Base-by-base conservation (phyloP, 2,797 vertebrate species). In the Numenius phaeopus region DNA sequence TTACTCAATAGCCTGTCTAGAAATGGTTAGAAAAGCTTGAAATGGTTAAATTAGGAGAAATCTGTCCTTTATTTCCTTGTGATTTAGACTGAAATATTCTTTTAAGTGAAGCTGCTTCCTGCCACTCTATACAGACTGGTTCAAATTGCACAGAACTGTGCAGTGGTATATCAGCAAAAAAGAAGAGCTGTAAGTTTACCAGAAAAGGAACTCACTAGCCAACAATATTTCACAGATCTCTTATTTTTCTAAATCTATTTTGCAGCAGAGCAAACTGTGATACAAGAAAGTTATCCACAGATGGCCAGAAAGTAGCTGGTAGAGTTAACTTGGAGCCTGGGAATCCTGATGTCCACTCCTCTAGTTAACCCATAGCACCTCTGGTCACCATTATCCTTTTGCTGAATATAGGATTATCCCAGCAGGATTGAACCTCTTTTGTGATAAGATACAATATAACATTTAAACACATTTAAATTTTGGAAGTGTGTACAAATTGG, bases 201-300 rank as follows among this genome's bases (percentile, higher is more conserved):
- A 61, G 55, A 73, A 67, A 85, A 89, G 15, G 42, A 82, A 93
- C 84, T 90, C 21, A 27, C 64, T 83, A 65, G 40, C 57, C 46
- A 86, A 79, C 14, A 50, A 7, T 46, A 37, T 79, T 92, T 94
- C 42, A 76, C n/a, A 62, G 20, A 44, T 83, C 67, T 78, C 20
- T 89, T 78, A 67, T 73, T 22, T 77, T 89, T 92, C 89, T 92
- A 77, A 77, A 94, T 91, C 73, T 91, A 2, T 94, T 95, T 91
- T 82, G 54, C 79, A 95, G 93, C 69, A 65, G 11, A 86, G 46
- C 34, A 61, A 87, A 47, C 23, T 37, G 70, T 34, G 17, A 50
- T 49, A 72, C 11, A 71, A 67, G 64, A 17, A 73, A 71, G n/a
- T 40, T 69, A 69, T 29, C 54, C 9, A 40, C 26, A 86, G 39